These are phyloP conservation scores for Sarotherodon lohbergeri DNA, from an alignment of 2,113 vertebrate species.

Conservation along the genomic window DNA sequence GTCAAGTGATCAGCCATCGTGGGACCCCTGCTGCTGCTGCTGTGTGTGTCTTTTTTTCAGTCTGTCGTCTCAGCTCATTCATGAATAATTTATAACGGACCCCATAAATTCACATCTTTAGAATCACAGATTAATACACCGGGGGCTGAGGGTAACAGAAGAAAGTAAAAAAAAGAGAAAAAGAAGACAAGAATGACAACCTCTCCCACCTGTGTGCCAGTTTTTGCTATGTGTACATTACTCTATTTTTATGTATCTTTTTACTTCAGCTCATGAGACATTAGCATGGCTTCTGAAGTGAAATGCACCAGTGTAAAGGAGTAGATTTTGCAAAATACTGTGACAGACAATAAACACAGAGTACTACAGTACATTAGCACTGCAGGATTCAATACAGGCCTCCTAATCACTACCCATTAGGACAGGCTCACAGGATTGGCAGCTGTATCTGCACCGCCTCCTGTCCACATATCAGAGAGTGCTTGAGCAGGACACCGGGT, in stretches of 20 bases:
- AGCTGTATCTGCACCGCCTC: neutral
- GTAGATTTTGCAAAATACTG: neutral
- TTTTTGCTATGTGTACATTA: neutral
- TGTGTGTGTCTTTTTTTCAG: neutral
- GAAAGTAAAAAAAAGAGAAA: neutral
- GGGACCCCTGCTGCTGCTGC: constrained; percentile 6
- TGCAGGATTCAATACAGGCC: neutral
- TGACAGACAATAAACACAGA: neutral
- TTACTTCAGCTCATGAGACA: neutral
- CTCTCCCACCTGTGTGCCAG: neutral
- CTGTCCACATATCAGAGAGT: neutral
- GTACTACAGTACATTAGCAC: neutral
- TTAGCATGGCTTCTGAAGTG: neutral
- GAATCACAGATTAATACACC: constrained; percentile 53
- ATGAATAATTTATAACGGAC: constrained; percentile 59
- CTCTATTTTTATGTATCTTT: neutral
- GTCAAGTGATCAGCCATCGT: constrained; percentile 43
- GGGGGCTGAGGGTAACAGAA: neutral
- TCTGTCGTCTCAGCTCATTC: neutral
- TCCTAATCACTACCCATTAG: neutral
- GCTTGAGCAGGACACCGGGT: neutral
- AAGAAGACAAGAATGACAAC: neutral
- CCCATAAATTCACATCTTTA: constrained; percentile 37
- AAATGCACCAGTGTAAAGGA: neutral
- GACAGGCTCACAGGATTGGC: neutral